Conservation (phyloP, 1,140 invertebrate species). For the Hyles vespertilio region DNA sequence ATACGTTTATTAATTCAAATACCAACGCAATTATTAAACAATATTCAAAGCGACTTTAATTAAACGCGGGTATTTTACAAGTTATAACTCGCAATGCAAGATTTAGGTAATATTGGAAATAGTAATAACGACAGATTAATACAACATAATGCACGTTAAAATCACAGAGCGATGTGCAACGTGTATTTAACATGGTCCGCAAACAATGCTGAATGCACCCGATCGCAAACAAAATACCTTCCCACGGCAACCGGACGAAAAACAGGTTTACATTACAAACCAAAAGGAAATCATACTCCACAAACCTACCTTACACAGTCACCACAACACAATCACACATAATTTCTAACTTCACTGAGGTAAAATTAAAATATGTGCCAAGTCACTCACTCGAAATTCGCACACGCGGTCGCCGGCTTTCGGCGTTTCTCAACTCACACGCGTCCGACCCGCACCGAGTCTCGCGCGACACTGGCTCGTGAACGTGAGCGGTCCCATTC, state of each 20-base stretch:
- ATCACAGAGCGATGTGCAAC: too few relatives aligned
- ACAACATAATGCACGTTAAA: too few relatives aligned
- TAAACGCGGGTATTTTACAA: too few relatives aligned
- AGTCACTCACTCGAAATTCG: conserved; percentile 29
- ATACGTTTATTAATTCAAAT: too few relatives aligned
- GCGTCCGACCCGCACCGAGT: conserved; percentile 20
- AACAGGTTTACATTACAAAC: conserved; percentile 61
- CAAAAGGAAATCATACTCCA: conserved; percentile 52
- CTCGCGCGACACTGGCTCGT: conserved; percentile 45
- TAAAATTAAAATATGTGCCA: conserved; percentile 46
- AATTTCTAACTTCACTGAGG: conserved; percentile 43
- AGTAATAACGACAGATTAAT: too few relatives aligned
- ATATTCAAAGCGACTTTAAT: too few relatives aligned
- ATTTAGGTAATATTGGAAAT: too few relatives aligned
- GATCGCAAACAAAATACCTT: conserved; percentile 52
- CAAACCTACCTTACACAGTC: too few relatives aligned
- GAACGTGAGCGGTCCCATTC: conserved; percentile 58
- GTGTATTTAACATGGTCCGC: not conserved
- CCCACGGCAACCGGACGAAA: conserved; percentile 65
- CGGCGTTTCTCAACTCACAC: conserved; percentile 19
- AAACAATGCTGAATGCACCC: conserved; percentile 19
- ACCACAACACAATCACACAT: conserved; percentile 41
- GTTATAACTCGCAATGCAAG: too few relatives aligned
- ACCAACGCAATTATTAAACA: too few relatives aligned
- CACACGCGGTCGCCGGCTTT: conserved; percentile 45